Conservation (phyloP, 2,113 vertebrate genomes). For the Phoxinus phoxinus region DNA sequence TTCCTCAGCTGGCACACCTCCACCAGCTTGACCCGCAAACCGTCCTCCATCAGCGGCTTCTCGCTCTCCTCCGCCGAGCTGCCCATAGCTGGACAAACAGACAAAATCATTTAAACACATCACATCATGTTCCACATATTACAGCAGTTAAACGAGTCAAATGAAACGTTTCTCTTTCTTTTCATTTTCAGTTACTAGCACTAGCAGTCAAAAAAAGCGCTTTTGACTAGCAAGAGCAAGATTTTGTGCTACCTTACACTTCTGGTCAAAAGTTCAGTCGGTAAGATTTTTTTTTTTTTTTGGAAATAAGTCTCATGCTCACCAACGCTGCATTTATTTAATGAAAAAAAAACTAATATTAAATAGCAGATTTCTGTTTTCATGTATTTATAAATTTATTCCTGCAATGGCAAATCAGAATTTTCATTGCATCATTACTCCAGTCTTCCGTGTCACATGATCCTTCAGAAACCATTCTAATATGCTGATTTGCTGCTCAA, state of each 20-base stretch:
- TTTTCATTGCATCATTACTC: not conserved
- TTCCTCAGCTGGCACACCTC: constrained; percentile 86
- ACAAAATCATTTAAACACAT: no score
- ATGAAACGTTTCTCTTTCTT: not conserved
- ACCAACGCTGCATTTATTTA: not conserved
- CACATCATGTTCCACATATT: not conserved
- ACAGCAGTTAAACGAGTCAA: not conserved
- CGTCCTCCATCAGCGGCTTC: constrained; percentile 77
- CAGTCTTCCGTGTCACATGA: not conserved
- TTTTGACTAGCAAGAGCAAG: not conserved
- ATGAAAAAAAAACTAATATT: not conserved
- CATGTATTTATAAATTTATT: no score
- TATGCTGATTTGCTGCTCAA: not conserved
- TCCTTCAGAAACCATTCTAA: not conserved
- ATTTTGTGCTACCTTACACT: not conserved
- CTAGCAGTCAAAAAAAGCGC: no score
- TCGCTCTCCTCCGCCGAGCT: constrained; percentile 85
- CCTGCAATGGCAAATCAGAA: not conserved
- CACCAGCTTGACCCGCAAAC: constrained; percentile 80
- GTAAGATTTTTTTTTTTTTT: no score
- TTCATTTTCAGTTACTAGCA: no score
- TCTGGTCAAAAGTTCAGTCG: no score
- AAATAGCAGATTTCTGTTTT: no score
- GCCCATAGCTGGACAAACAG: constrained; percentile 78
- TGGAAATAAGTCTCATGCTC: not conserved